Evolutionary conservation across 2,113 vertebrate genomes (phyloP).

Genomic region (Onychostruthus taczanowskii): DNA sequence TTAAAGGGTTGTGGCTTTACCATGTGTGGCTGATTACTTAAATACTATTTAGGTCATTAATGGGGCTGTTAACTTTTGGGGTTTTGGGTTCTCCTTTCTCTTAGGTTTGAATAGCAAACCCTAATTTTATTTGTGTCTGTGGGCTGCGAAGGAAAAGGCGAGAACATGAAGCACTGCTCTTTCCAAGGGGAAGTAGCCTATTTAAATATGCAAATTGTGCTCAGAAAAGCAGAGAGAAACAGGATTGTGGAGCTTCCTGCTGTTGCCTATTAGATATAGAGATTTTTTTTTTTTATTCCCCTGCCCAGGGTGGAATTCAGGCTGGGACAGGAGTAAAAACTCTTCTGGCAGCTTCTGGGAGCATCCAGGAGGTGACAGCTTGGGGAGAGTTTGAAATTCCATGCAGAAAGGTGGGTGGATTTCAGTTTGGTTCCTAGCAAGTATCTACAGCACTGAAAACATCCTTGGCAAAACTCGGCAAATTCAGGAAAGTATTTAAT

Average conservation of each 20-base stretch:
- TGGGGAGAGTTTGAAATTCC: not conserved
- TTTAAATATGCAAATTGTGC: conserved; percentile 16
- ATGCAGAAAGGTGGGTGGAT: not conserved
- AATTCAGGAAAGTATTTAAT: not conserved
- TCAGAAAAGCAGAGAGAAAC: not conserved
- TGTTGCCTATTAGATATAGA: rapidly evolving
- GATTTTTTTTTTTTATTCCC: not conserved
- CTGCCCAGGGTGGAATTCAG: not conserved
- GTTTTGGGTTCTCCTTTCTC: not conserved
- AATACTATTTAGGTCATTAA: not conserved
- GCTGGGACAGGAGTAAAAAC: not conserved
- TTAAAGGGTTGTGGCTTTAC: not conserved
- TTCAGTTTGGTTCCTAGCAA: not conserved
- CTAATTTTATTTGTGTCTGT: not conserved
- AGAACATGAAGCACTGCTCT: not conserved
- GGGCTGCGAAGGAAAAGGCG: not conserved
- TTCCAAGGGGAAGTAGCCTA: not conserved
- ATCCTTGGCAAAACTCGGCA: not conserved
- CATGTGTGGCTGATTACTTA: not conserved
- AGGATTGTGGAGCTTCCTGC: not conserved
- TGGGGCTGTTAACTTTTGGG: not conserved
- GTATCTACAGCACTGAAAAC: not conserved
- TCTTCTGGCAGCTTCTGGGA: not conserved
- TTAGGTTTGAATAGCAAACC: not conserved
- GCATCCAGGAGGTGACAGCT: not conserved